Evolutionary conservation across 2,113 vertebrate genomes (phyloP).

Genomic region (Zosterops hypoxanthus): DNA sequence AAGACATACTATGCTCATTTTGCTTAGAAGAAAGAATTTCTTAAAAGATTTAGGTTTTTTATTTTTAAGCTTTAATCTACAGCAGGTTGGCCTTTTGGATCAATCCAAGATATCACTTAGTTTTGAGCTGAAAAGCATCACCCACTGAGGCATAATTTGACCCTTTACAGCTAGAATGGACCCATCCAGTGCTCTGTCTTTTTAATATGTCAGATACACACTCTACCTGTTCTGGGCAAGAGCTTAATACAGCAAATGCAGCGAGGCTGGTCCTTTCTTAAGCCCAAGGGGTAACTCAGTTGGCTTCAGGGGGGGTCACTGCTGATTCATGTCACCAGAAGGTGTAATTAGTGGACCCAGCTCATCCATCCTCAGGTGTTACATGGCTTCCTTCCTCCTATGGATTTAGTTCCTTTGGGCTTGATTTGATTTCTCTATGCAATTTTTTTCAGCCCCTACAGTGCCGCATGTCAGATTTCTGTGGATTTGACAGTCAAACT

Average conservation of each 20-base stretch:
- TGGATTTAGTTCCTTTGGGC: neutral
- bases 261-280: neutral
- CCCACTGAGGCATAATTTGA: neutral
- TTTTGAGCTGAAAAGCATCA: neutral
- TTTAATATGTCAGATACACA: neutral
- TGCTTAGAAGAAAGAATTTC: neutral
- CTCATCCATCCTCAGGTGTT: neutral
- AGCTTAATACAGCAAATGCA: neutral
- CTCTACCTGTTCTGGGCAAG: neutral
- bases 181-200: neutral
- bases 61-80: neutral
- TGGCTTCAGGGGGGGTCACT: neutral
- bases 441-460: neutral
- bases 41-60: neutral
- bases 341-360: neutral
- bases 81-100: accelerated
- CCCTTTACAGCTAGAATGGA: neutral
- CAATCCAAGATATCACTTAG: neutral
- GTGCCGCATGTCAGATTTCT: neutral
- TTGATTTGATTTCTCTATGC: neutral
- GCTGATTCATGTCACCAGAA: neutral
- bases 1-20: accelerated
- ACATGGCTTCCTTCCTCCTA: neutral
- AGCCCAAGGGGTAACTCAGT: neutral
- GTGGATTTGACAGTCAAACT: neutral